Conservation (phyloP, 2,888 invertebrate genomes). For the Anaspis maculata region DNA sequence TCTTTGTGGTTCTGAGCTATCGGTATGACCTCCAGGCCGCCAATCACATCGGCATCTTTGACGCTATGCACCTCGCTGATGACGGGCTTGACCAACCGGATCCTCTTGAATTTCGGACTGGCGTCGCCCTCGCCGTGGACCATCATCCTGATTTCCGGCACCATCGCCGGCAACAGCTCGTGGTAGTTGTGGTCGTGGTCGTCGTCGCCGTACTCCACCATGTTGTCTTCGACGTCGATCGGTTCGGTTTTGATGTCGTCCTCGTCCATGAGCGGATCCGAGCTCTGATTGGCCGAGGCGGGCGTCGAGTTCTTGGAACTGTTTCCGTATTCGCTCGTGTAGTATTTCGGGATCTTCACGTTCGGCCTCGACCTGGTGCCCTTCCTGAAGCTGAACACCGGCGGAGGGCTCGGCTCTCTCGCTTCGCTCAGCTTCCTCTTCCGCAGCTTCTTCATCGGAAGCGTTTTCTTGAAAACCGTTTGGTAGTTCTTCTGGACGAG, state of each 20-base stretch:
- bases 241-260: conserved; percentile 38
- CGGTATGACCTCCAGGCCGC: conserved; percentile 12
- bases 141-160: conserved; percentile 1
- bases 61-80: conserved; percentile 10
- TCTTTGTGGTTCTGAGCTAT: too few species aligned
- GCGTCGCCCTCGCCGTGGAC: neutral
- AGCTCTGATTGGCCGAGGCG: neutral
- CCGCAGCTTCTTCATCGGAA: conserved; percentile 10
- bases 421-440: conserved; percentile 22
- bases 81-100: conserved; percentile 9
- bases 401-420: conserved; percentile 29
- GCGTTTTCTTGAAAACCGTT: conserved; percentile 13
- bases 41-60: conserved; percentile 5
- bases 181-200: conserved; percentile 4
- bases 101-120: conserved; percentile 7
- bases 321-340: too few species aligned
- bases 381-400: conserved; percentile 32
- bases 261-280: conserved; percentile 24
- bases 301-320: conserved; percentile 2
- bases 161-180: too few species aligned
- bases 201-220: conserved; percentile 15
- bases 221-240: conserved; percentile 30
- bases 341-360: conserved; percentile 39
- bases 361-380: conserved; percentile 40
- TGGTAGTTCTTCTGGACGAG: too few species aligned